phyloP scores from a whole-genome alignment of 2,888 invertebrate species.

The Xestia ashworthii region DNA sequence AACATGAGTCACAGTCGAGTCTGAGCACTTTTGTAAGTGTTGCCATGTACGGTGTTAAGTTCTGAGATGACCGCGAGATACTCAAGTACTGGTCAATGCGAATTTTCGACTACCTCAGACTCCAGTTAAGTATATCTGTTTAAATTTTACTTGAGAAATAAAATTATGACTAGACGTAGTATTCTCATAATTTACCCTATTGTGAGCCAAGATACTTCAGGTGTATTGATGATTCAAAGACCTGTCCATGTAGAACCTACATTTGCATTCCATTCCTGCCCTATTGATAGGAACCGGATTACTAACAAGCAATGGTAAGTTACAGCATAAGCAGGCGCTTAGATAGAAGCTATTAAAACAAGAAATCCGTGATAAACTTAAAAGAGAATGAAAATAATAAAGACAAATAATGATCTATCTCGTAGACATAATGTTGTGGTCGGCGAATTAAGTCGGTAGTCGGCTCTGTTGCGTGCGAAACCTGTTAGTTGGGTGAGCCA shows the following conservation, averaged over 20 bases:
- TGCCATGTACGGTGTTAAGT: constrained; percentile 76
- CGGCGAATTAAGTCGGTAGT: constrained; percentile 66
- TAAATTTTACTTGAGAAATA: constrained; percentile 48
- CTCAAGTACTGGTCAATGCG: constrained; percentile 32
- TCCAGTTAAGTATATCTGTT: constrained; percentile 10
- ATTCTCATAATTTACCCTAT: neutral
- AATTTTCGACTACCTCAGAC: constrained; percentile 37
- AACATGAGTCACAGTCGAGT: constrained; percentile 76
- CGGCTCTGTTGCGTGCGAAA: constrained; percentile 70
- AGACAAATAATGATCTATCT: constrained; percentile 39
- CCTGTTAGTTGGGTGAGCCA: constrained; percentile 71
- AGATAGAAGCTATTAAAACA: constrained; percentile 27
- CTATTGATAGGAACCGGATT: neutral
- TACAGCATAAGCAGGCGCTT: neutral
- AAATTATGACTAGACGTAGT: constrained; percentile 13
- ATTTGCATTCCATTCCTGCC: constrained; percentile 16
- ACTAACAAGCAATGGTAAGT: neutral
- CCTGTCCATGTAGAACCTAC: neutral
- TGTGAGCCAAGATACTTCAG: neutral
- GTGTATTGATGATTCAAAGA: neutral
- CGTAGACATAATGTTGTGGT: constrained; percentile 48
- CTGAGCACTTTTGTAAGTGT: constrained; percentile 76
- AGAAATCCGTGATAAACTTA: constrained; percentile 25
- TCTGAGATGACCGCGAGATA: constrained; percentile 69
- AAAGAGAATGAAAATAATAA: constrained; percentile 18